These are phyloP conservation scores for Rhabdornis inornatus DNA, from an alignment of 2,113 vertebrate species.

Conservation along the genomic window DNA sequence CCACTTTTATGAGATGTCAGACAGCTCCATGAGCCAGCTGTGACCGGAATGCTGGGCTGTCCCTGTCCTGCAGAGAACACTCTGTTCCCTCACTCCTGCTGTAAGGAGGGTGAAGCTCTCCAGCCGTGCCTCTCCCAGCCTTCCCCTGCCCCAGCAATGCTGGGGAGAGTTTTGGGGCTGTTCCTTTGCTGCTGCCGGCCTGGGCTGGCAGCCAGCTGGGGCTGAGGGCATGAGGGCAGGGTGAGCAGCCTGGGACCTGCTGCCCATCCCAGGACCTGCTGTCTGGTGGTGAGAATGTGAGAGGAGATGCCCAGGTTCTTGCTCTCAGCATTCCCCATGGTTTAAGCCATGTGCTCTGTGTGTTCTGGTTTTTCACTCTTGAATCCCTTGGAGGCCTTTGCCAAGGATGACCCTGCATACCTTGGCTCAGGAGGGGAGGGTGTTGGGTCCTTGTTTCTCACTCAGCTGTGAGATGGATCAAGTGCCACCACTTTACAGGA, in stretches of 20 bases:
- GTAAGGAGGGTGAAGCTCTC: neutral
- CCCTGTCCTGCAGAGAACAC: neutral
- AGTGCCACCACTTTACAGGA: neutral
- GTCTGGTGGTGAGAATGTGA: neutral
- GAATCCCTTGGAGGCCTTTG: neutral
- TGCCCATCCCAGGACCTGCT: neutral
- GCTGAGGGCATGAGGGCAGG: too few species aligned
- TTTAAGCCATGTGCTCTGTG: neutral
- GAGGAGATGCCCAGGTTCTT: neutral
- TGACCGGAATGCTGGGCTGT: neutral
- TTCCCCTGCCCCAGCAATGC: neutral
- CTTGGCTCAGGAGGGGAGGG: neutral
- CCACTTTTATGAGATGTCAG: conserved; percentile 28
- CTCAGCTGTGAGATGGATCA: rapidly evolving
- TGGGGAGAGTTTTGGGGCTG: neutral
- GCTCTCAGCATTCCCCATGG: neutral
- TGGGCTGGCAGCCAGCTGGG: neutral
- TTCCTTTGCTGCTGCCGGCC: neutral
- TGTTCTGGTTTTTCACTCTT: neutral
- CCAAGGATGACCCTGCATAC: neutral
- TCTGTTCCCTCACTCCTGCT: neutral
- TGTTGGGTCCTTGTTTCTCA: neutral
- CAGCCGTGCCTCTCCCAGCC: neutral
- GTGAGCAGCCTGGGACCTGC: neutral
- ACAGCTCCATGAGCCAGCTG: neutral